Evolutionary conservation across 2,797 vertebrate species (phyloP), one percentile per base, ranked within the genome.

Genomic region (Iguana delicatissima): DNA sequence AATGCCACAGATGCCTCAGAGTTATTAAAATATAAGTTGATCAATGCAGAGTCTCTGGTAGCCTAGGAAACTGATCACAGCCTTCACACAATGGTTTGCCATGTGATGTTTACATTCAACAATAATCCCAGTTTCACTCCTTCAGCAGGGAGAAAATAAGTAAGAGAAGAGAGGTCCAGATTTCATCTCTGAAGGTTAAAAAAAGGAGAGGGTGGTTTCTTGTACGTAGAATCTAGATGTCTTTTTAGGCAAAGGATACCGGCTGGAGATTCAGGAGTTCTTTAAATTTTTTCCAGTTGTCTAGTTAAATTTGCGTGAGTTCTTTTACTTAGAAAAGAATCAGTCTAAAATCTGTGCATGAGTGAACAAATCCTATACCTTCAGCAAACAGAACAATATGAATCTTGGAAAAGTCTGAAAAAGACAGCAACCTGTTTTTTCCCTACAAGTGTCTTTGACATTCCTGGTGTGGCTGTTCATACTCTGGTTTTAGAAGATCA

Each of bases 41-140:
- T 87, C 93, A 91, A 93, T 90, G 94, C 5, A 1, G 91, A 92
- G 93, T 93, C 90, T 8, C 0, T 91, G 91, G 94, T 91, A 90
- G 93, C 91, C 64, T 0, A 92, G 93, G 92, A 96, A 89, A 89
- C 96, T 90, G 93, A 93, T 91, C 94, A 93, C 91, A 92, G 79
- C 94, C 92, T 94, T 94, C 89, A 91, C 86, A 93, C 94, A 93
- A 92, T 84, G 35, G 85, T 80, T 89, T 94, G 95, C 93, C 90
- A 93, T 93, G 95, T 94, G 93, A 94, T 74, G 90, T 95, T 96
- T 96, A 96, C 96, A 92, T 3, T 96, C 93, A 92, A 95, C 96
- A 92, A 92, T 94, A 93, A 92, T 94, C 90, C 94, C 92, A 90
- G 92, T 94, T 93, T 93, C 92, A 89, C 80, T 93, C 90, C 88